Percentiles rank a stretch among this genome's conserved stretches.
phyloP scores from a whole-genome alignment of 2,113 vertebrate species.

The Trogon surrucura region DNA sequence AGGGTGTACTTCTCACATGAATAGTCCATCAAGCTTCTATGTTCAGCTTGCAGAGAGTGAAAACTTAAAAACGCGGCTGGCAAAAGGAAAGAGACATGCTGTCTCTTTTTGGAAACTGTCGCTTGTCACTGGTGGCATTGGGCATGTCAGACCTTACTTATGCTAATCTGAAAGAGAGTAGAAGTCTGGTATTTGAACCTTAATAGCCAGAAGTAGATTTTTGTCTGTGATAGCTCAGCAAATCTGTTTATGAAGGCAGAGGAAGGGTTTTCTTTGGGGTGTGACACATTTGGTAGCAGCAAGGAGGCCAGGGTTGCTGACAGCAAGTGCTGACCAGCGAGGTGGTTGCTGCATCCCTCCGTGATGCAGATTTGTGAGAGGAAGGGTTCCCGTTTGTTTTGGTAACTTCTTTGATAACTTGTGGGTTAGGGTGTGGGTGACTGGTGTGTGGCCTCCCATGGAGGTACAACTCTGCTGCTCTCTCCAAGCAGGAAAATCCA shows the following conservation, averaged over 20 bases:
- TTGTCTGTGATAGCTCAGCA: no score
- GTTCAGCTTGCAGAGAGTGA: constrained; percentile 83
- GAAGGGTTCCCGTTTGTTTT: background rate
- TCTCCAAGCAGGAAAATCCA: no score
- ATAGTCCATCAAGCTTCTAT: constrained; percentile 77
- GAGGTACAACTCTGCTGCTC: background rate
- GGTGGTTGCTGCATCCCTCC: background rate
- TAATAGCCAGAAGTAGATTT: background rate
- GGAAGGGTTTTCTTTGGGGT: no score
- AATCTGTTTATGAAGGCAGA: no score
- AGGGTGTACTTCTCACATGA: constrained; percentile 77
- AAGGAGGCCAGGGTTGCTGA: background rate
- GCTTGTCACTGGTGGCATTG: rapidly evolving
- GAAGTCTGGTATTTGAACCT: background rate
- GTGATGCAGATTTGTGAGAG: background rate
- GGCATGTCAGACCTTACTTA: background rate
- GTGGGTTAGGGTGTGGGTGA: no score
- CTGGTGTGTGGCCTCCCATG: background rate
- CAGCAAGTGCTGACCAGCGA: background rate
- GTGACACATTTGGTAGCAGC: no score
- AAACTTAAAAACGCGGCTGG: constrained; percentile 75
- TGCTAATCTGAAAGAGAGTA: background rate
- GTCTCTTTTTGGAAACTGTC: background rate
- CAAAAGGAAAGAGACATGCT: background rate
- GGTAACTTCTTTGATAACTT: background rate